Percentiles rank a stretch among this genome's conserved stretches.
Conservation (phyloP, 2,888 invertebrate genomes). For the Idaea aversata region DNA sequence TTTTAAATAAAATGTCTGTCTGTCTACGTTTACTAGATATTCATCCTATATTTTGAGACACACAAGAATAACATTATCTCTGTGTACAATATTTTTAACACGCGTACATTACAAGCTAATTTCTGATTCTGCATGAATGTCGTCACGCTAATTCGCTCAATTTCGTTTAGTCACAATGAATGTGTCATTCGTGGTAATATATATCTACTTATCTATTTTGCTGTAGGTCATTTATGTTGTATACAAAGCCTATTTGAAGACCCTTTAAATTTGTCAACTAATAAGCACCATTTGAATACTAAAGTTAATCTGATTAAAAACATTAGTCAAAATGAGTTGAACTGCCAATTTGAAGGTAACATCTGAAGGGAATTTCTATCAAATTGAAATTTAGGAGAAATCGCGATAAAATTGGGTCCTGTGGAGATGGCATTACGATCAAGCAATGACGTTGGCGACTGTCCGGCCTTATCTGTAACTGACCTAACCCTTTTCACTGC, state of each 20-base stretch:
- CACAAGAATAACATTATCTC: conserved; percentile 13
- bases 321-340: neutral
- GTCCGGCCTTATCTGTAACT: conserved; percentile 66
- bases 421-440: conserved; percentile 61
- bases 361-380: conserved; percentile 40
- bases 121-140: neutral
- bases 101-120: neutral
- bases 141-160: neutral
- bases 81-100: conserved; percentile 18
- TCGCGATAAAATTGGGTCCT: conserved; percentile 59
- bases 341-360: conserved; percentile 18
- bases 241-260: too few species aligned
- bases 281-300: too few species aligned
- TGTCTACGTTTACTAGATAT: conserved; percentile 20
- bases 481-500: conserved; percentile 75
- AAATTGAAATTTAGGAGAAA: conserved; percentile 66
- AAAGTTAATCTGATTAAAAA: too few species aligned
- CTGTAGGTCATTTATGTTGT: too few species aligned
- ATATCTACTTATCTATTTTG: too few species aligned
- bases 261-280: too few species aligned
- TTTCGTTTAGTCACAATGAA: neutral
- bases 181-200: neutral
- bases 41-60: neutral
- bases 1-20: conserved; percentile 27
- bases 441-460: conserved; percentile 67